Evolutionary conservation across 2,888 invertebrate genomes (phyloP), one percentile per base, ranked within the genome.

Genomic region (Antheraea assamensis): DNA sequence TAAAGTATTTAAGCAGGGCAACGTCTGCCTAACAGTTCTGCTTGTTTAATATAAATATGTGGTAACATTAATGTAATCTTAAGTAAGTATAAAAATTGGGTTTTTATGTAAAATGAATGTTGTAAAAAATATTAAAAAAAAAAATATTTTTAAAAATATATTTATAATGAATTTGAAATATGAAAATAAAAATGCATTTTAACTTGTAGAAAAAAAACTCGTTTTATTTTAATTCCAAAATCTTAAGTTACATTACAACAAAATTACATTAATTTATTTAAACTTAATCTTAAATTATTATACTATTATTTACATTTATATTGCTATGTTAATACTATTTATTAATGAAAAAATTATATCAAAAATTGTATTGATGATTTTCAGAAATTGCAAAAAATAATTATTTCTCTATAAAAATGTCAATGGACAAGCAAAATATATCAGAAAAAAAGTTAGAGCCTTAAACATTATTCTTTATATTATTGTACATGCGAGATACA

Each of bases 111-210:
- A 64, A 64, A 64, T 27, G 30, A 15, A 0, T 15, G 61, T 61
- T 27, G 61, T 61, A 61, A 61, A 61, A 61, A n/a, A n/a, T n/a
- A 49, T 17, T 49, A 10, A 49, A 15, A 7, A 4, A 55, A 55
- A n/a, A 55, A 21, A 7, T 55, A n/a, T 24, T 58, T 58, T 24
- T 7, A 21, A 58, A 58, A 64, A 30, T 30, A 64, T 15, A 64
- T 64, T 27, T 64, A 64, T 64, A 17, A 30, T 30, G 4, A 64
- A 64, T 64, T 64, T 15, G 5, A 24, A n/a, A 21, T n/a, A n/a
- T 10, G 10, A 61, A 64, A 64, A 64, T 64, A 64, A 64, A 58
- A 64, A 64, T 64, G 61, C 61, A 64, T 30, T 64, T 64, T 27
- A 17, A 64, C 27, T 64, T 64, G 17, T 30, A 27, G 10, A 58